Evolutionary conservation across 2,113 vertebrate species (phyloP), one percentile per base, ranked within the genome.

Genomic region (Forbesichthys papilliferus): DNA sequence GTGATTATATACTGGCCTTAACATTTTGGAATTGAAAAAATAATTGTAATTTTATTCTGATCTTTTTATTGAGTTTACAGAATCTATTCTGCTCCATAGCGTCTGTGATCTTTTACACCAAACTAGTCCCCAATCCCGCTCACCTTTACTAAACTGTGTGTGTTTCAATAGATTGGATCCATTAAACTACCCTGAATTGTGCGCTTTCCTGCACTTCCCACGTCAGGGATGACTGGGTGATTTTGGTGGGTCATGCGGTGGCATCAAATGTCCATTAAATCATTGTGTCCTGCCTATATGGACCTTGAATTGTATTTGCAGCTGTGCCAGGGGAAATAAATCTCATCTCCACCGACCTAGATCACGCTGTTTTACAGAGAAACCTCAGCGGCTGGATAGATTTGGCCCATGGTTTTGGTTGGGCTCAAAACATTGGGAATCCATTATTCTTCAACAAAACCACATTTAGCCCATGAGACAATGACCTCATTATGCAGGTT

Each of bases 331-430:
- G 80, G 76, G 69, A 84, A 80, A 54, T n/a, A 78, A 73, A 71
- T 66, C 58, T 69, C 66, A 27, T 67, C 53, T 73, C 57, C 61
- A 51, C 0, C 87, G 87, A 86, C 87, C 81, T 85, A 87, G 77
- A 83, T 85, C 77, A 53, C 16, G 55, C 59, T 58, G 60, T 48
- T 61, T 42, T 42, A 42, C 36, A 42, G 36, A 42, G 36, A 42
- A 42, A 42, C 36, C 36, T 42, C 36, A 42, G 7, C 5, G 36
- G 5, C 36, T 42, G 6, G 36, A 42, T 6, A 42, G 36, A 42
- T 42, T 42, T 42, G 7, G 36, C 4, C 36, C 7, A 42, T 42
- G 36, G 36, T 42, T 42, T 42, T 5, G 36, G 7, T 6, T 42
- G 36, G 7, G 7, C 36, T 42, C 36, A 42, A 42, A 6, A 42